phyloP scores from a whole-genome alignment of 2,113 vertebrate species.

The Salminus brasiliensis region DNA sequence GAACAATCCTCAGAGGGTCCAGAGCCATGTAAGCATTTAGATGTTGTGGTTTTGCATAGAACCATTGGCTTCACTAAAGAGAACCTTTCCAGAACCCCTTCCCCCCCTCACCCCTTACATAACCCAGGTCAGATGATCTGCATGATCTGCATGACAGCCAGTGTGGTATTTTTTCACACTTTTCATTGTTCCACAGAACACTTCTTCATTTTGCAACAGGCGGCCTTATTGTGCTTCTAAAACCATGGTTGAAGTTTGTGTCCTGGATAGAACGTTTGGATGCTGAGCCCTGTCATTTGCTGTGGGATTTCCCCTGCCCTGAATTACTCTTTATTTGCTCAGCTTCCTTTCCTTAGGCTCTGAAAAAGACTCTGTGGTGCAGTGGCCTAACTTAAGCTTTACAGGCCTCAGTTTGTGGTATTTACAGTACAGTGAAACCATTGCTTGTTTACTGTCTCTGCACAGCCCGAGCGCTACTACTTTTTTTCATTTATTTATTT shows the following conservation, averaged over 20 bases:
- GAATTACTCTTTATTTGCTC: slow-evolving; percentile 18
- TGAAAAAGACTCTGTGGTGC: slow-evolving; percentile 37
- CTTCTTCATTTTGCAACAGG: background rate
- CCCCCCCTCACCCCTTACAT: no score
- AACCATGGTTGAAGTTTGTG: slow-evolving; percentile 21
- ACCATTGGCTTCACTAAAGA: no score
- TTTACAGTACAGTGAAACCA: background rate
- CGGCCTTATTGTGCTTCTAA: background rate
- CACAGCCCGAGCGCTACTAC: background rate
- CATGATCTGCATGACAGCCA: slow-evolving; percentile 53
- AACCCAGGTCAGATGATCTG: background rate
- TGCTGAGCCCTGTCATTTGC: slow-evolving; percentile 27
- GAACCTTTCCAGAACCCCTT: no score
- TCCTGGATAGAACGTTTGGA: background rate
- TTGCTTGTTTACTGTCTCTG: slow-evolving; percentile 6
- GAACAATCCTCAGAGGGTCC: no score
- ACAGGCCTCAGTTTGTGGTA: slow-evolving; percentile 19
- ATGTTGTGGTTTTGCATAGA: no score
- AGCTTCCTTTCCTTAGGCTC: slow-evolving; percentile 26
- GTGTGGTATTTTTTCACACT: background rate
- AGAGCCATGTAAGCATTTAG: no score
- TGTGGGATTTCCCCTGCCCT: slow-evolving; percentile 32
- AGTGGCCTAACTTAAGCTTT: slow-evolving; percentile 15
- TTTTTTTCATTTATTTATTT: no score
- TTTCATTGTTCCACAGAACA: background rate